These are phyloP conservation scores for Epinotia brunnichana DNA, from an alignment of 2,888 invertebrate species.

Conservation along the genomic window DNA sequence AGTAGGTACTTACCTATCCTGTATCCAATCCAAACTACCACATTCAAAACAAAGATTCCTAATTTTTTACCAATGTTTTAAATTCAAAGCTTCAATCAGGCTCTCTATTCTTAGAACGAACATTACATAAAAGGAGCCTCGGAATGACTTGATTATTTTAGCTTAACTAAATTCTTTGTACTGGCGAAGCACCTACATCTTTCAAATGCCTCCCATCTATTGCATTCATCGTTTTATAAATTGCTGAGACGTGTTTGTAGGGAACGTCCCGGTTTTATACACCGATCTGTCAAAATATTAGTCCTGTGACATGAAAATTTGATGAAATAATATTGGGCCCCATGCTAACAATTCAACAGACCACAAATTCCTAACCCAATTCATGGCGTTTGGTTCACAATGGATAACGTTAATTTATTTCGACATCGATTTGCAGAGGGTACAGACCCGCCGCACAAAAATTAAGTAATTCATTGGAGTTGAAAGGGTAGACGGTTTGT, in stretches of 20 bases:
- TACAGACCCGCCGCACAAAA: constrained; percentile 72
- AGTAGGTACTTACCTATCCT: constrained; percentile 46
- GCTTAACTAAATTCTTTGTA: constrained; percentile 42
- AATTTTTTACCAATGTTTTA: constrained; percentile 35
- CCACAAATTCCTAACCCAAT: constrained; percentile 63
- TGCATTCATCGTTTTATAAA: constrained; percentile 36
- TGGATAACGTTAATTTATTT: constrained; percentile 77
- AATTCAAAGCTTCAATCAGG: constrained; percentile 41
- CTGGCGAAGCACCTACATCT: constrained; percentile 32
- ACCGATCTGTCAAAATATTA: constrained; percentile 47
- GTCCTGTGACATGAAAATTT: constrained; percentile 58
- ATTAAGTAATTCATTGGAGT: constrained; percentile 81
- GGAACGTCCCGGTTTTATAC: constrained; percentile 27
- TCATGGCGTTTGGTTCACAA: constrained; percentile 63
- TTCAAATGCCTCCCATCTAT: constrained; percentile 34
- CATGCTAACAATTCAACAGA: constrained; percentile 57
- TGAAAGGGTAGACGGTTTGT: constrained; percentile 79
- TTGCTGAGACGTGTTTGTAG: constrained; percentile 38
- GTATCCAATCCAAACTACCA: constrained; percentile 38
- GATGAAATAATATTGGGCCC: constrained; percentile 58
- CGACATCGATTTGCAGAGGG: constrained; percentile 69
- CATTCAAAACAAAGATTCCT: constrained; percentile 17
- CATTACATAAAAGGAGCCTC: constrained; percentile 36
- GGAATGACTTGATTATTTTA: constrained; percentile 41
- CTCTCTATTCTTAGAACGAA: constrained; percentile 32